Conservation (phyloP, 2,113 vertebrate genomes). For the Scomber colias region DNA sequence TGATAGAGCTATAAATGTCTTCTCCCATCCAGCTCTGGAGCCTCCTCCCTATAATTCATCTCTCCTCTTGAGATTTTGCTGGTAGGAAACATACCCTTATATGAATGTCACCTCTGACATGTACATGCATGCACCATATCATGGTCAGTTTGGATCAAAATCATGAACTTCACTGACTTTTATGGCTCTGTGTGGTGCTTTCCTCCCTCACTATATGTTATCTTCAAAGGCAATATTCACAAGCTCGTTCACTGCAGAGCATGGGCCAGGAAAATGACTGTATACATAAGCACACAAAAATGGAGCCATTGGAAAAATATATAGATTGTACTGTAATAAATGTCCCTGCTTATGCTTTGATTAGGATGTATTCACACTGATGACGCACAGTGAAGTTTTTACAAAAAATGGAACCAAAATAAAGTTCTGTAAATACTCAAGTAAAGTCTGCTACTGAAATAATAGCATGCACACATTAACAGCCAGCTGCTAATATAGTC, state of each 20-base stretch:
- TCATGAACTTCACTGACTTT: not conserved
- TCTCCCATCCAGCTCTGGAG: constrained; percentile 39
- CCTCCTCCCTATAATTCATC: constrained; percentile 44
- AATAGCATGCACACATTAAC: too few relatives aligned
- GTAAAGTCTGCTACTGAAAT: too few relatives aligned
- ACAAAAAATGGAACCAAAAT: too few relatives aligned
- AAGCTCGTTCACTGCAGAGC: too few relatives aligned
- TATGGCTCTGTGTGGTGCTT: not conserved
- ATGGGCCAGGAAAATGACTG: too few relatives aligned
- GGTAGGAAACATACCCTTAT: constrained; percentile 19
- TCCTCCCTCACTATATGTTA: not conserved
- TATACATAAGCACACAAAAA: not conserved
- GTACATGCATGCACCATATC: constrained; percentile 12
- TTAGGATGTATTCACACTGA: too few relatives aligned
- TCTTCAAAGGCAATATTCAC: not conserved
- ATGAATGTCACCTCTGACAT: constrained; percentile 12
- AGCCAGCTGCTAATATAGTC: too few relatives aligned
- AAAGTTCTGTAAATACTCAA: too few relatives aligned
- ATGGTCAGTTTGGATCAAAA: constrained; percentile 9
- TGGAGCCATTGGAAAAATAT: not conserved
- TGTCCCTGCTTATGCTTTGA: too few relatives aligned
- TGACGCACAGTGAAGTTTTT: too few relatives aligned
- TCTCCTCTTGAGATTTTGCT: constrained; percentile 27
- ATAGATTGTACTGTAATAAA: too few relatives aligned
- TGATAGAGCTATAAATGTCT: constrained; percentile 87